Evolutionary conservation across 1,140 invertebrate species (phyloP).

Genomic region (Drosophila virilis): DNA sequence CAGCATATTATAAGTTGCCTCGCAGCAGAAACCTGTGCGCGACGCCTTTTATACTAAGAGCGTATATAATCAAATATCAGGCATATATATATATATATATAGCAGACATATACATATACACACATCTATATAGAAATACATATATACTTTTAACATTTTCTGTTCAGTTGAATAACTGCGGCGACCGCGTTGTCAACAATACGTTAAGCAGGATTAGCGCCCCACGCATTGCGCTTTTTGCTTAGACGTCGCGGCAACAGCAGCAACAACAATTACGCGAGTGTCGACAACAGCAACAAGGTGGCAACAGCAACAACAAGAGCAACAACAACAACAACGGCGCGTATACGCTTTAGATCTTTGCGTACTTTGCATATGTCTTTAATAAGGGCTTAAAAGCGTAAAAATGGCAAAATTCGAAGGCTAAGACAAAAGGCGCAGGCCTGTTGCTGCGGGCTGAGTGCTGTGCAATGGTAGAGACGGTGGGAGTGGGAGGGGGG

Average conservation of each 20-base stretch:
- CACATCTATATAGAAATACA: constrained; percentile 12
- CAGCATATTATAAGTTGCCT: constrained; percentile 39
- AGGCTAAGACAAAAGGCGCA: constrained; percentile 54
- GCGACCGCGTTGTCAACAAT: constrained; percentile 68
- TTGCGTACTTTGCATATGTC: constrained; percentile 73
- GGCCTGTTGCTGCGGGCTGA: background rate
- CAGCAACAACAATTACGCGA: constrained; percentile 38
- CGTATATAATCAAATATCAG: background rate
- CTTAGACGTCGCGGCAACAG: constrained; percentile 1
- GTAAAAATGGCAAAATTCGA: constrained; percentile 77
- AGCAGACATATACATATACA: background rate
- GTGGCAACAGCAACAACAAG: constrained; percentile 52
- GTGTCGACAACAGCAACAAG: constrained; percentile 61
- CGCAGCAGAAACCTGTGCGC: constrained; percentile 8
- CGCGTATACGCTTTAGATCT: constrained; percentile 24
- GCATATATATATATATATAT: constrained; percentile 4
- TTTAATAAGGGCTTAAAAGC: constrained; percentile 75
- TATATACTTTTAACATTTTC: constrained; percentile 19
- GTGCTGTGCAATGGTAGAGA: no score
- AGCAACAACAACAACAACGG: constrained; percentile 22
- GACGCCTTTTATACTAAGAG: background rate
- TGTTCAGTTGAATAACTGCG: constrained; percentile 42
- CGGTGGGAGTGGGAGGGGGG: no score
- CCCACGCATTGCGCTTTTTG: constrained; percentile 55
- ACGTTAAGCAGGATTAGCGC: constrained; percentile 73